Percentiles rank a stretch among this genome's conserved stretches.
These are phyloP conservation scores for Cephonodes hylas DNA, from an alignment of 2,888 invertebrate species.

Conservation along the genomic window DNA sequence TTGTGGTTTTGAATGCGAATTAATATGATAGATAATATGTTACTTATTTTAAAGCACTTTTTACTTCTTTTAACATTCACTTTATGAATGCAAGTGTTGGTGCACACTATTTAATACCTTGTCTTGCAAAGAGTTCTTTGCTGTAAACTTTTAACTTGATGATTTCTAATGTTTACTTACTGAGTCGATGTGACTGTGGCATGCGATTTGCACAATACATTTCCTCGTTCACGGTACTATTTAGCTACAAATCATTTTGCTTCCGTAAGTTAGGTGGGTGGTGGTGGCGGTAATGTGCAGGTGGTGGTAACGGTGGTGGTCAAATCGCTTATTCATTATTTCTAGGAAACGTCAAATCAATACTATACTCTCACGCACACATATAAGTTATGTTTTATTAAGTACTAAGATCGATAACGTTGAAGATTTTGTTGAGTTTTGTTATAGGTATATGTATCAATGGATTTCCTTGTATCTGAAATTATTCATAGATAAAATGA, in stretches of 20 bases:
- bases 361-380: constrained; percentile 21
- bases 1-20: neutral
- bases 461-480: neutral
- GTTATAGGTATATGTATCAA: neutral
- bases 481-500: neutral
- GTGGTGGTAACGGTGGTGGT: constrained; percentile 38
- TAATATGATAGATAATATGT: neutral
- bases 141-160: neutral
- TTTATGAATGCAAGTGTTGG: neutral
- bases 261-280: neutral
- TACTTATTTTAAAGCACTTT: neutral
- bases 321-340: constrained; percentile 28
- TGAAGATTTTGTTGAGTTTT: neutral
- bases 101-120: neutral
- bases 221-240: neutral
- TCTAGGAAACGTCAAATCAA: constrained; percentile 26
- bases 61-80: neutral
- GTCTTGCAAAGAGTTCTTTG: no score
- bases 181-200: neutral
- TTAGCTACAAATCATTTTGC: neutral
- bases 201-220: constrained; percentile 11
- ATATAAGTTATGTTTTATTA: constrained; percentile 21
- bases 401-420: neutral
- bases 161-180: neutral
- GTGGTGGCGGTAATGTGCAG: no score